These are phyloP conservation scores for Cataglyphis albicans DNA, from an alignment of 2,888 invertebrate species.

Conservation along the genomic window DNA sequence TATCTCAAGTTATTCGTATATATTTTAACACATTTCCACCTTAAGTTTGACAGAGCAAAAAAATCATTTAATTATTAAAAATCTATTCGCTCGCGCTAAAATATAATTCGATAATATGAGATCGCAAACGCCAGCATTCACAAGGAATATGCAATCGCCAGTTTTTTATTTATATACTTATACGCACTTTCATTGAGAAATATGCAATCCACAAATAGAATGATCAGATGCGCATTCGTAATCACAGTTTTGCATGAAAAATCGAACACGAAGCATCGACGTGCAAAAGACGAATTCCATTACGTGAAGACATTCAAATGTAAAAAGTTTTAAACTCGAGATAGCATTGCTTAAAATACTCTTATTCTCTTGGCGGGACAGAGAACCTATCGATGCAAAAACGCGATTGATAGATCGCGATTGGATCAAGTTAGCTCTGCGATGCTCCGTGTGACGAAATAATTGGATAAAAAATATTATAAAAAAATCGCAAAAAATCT, in stretches of 20 bases:
- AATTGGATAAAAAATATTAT: neutral
- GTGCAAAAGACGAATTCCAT: neutral
- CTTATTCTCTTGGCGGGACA: neutral
- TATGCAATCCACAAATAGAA: slow-evolving; percentile 18
- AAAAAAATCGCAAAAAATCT: slow-evolving; percentile 52
- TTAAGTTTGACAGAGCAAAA: slow-evolving; percentile 12
- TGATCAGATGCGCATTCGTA: slow-evolving; percentile 36
- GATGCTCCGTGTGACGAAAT: neutral
- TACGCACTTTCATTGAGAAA: slow-evolving; percentile 38
- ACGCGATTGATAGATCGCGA: neutral
- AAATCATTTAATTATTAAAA: neutral
- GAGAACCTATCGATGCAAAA: neutral
- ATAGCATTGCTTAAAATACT: slow-evolving; percentile 9
- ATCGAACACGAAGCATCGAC: neutral
- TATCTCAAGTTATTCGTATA: neutral
- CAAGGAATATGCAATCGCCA: slow-evolving; percentile 26
- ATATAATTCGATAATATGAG: slow-evolving; percentile 1
- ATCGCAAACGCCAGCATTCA: neutral
- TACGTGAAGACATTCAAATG: slow-evolving; percentile 1
- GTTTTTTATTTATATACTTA: slow-evolving; percentile 22
- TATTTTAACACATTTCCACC: neutral
- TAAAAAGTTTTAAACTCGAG: neutral
- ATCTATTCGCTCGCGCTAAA: neutral
- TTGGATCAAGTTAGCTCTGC: neutral
- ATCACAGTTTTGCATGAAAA: slow-evolving; percentile 35